Conservation (phyloP, 2,797 vertebrate species). For the Astyanax mexicanus region DNA sequence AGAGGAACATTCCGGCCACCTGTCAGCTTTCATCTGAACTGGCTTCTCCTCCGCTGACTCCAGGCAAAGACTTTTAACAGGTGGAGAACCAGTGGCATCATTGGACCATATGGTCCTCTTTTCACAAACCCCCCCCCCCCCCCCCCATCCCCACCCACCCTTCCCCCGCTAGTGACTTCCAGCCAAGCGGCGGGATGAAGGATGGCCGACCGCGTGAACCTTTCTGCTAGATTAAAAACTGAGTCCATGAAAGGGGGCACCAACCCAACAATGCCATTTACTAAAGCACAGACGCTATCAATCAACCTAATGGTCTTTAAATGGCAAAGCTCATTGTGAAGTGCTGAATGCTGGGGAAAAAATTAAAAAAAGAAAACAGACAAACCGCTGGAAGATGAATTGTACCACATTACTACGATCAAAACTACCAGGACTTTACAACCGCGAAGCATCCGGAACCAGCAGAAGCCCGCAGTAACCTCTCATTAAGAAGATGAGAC, state of each 20-base stretch:
- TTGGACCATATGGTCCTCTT: slow-evolving; percentile 53
- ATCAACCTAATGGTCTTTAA: slow-evolving; percentile 59
- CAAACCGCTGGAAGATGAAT: neutral
- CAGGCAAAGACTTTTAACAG: slow-evolving; percentile 42
- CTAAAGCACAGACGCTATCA: slow-evolving; percentile 48
- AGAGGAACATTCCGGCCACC: slow-evolving; percentile 27
- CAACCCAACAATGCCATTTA: slow-evolving; percentile 48
- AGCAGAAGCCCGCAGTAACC: neutral
- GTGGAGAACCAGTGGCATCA: slow-evolving; percentile 48
- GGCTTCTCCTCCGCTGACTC: slow-evolving; percentile 28
- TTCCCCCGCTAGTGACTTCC: slow-evolving; percentile 22
- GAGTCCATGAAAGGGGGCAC: slow-evolving; percentile 50
- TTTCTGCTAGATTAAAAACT: slow-evolving; percentile 60
- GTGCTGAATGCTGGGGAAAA: slow-evolving; percentile 7
- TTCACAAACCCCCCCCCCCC: neutral
- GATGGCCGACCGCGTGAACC: slow-evolving; percentile 39
- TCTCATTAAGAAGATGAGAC: slow-evolving; percentile 32
- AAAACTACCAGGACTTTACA: slow-evolving; percentile 19
- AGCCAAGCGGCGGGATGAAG: slow-evolving; percentile 44
- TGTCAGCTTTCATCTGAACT: slow-evolving; percentile 17
- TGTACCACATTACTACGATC: neutral
- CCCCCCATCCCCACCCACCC: neutral
- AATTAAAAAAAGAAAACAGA: neutral
- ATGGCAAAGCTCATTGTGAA: slow-evolving; percentile 52
- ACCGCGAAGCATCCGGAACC: neutral